A percentile compares a stretch with the other conserved stretches of the same genome.
phyloP scores from a whole-genome alignment of 2,888 invertebrate species.

The Amphimallon solstitiale region DNA sequence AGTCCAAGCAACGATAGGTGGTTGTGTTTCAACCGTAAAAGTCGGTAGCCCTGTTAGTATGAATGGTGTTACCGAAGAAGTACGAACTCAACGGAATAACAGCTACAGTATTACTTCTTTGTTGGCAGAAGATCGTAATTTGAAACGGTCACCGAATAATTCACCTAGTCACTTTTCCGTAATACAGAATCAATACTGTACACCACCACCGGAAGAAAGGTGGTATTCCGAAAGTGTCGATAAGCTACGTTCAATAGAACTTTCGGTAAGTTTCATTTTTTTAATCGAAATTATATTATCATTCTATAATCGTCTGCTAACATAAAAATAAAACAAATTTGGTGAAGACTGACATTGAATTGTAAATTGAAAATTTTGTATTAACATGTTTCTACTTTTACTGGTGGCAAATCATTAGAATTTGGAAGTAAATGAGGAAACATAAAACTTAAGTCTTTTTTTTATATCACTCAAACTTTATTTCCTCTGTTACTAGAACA shows the following conservation, averaged over 20 bases:
- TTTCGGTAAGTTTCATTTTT: constrained; percentile 56
- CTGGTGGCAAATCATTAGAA: too few relatives aligned
- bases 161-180: constrained; percentile 57
- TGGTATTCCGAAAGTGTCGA: constrained; percentile 62
- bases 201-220: constrained; percentile 60
- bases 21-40: constrained; percentile 39
- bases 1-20: constrained; percentile 47
- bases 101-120: constrained; percentile 89
- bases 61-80: constrained; percentile 51
- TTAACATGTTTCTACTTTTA: too few relatives aligned
- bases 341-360: too few relatives aligned
- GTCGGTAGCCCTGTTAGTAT: constrained; percentile 51
- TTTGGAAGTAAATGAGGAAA: too few relatives aligned
- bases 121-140: constrained; percentile 70
- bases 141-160: constrained; percentile 57
- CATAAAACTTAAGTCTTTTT: too few relatives aligned
- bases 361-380: too few relatives aligned
- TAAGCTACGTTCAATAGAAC: constrained; percentile 60
- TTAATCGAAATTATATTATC: too few relatives aligned
- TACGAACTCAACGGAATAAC: constrained; percentile 62
- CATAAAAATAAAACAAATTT: too few relatives aligned
- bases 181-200: constrained; percentile 57
- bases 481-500: too few relatives aligned
- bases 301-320: too few relatives aligned
- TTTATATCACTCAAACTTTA: too few relatives aligned